Base-by-base conservation (phyloP, 2,888 invertebrate genomes). In the Thymelicus acteon region DNA sequence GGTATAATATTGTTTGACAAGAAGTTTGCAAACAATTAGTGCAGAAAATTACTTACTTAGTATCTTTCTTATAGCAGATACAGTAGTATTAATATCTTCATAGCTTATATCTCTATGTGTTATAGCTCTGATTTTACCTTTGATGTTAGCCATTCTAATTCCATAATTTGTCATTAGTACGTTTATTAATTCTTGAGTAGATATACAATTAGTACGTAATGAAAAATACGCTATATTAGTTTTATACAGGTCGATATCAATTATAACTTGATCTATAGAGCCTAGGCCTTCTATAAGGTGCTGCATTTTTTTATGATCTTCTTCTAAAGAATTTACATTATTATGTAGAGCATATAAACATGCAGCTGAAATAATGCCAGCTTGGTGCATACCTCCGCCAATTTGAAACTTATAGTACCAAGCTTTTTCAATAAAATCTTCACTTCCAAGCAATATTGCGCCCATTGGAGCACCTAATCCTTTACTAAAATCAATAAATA, bases 1-100 rank as follows among this genome's bases (percentile, higher is more conserved):
- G 47, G 47, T 47, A 47, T 47, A 47, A 47, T 47, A 47, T 47
- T 47, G 47, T 47, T 47, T 47, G 47, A 47, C 47, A 47, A 47
- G 47, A 47, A 47, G 47, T 47, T 47, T 47, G 47, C 47, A 47
- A 47, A 47, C 47, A 47, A 47, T 47, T 47, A 47, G 47, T 47
- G 47, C 47, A 47, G 47, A 47, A 47, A 47, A 47, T 47, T 47
- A 47, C 47, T 47, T 47, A 47, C 47, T 47, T 47, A 47, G 47
- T n/a, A n/a, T n/a, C n/a, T n/a, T n/a, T n/a, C n/a, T n/a, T n/a
- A n/a, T n/a, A n/a, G n/a, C n/a, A n/a, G 6, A 47, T 47, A 6
- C 10, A 47, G 47, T 47, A 47, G 47, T 47, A 47, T 47, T 47
- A 47, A 47, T 47, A 47, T 47, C 47, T 47, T 47, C 47, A 47